Percentiles rank a stretch among this genome's conserved stretches.
These are phyloP conservation scores for Habrosyne pyritoides DNA, from an alignment of 2,888 invertebrate species.

Conservation along the genomic window DNA sequence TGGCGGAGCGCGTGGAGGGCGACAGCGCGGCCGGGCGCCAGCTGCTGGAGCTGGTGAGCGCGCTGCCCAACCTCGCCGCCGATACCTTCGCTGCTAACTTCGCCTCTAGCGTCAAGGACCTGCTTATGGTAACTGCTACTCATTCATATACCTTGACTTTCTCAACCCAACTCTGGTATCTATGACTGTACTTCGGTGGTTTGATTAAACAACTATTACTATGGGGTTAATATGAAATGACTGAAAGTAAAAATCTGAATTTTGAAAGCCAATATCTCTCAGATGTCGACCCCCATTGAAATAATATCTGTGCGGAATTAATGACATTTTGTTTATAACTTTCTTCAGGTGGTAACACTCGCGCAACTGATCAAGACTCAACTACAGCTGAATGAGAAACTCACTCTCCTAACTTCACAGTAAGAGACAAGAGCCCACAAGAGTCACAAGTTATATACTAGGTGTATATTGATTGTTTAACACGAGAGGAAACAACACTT, in stretches of 20 bases:
- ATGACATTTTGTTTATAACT: not conserved
- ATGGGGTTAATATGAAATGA: too few relatives aligned
- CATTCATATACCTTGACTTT: too few relatives aligned
- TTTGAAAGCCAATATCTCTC: too few relatives aligned
- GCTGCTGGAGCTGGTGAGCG: constrained; percentile 94
- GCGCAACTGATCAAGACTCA: constrained; percentile 98
- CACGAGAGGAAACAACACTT: not conserved
- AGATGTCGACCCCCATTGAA: too few relatives aligned
- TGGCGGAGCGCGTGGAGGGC: constrained; percentile 89
- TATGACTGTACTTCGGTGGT: not conserved
- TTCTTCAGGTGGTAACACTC: constrained; percentile 88
- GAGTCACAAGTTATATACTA: not conserved
- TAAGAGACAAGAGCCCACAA: constrained; percentile 32
- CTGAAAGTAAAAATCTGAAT: too few relatives aligned
- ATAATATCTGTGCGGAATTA: too few relatives aligned
- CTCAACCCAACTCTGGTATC: too few relatives aligned
- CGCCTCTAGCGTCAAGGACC: constrained; percentile 97
- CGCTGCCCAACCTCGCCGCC: constrained; percentile 93
- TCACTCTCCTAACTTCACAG: constrained; percentile 91
- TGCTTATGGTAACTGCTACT: constrained; percentile 98
- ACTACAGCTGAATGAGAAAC: constrained; percentile 97
- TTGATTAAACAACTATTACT: too few relatives aligned
- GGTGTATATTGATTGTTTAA: too few relatives aligned
- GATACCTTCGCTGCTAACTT: constrained; percentile 97
- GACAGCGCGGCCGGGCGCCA: constrained; percentile 96